Evolutionary conservation across 2,113 vertebrate genomes (phyloP), one percentile per base, ranked within the genome.

Genomic region (Caretta caretta): DNA sequence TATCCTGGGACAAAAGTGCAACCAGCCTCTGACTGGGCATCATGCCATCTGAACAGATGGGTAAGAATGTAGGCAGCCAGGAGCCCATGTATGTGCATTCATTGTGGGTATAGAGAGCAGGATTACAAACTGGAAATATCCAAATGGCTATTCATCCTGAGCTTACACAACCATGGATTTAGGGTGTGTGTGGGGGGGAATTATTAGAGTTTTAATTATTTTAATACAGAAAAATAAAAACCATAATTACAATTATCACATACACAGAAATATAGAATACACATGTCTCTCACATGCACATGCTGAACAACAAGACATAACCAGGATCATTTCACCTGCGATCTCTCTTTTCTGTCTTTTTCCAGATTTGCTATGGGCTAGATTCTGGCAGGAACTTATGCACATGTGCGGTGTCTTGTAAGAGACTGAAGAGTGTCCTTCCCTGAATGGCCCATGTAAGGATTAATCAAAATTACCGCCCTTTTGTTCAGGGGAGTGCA

Each of bases 21-120:
- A 91, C 80, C 22, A 54, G 20, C 11, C 35, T 19, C 62, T 19
- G 5, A 1, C 2, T 25, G 62, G 92, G 95, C 89, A 90, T 17
- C 6, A 31, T 94, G 96, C 93, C 96, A 92, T 38, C 8, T 9
- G 56, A 94, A 76, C 92, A 94, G 91, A 93, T 95, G 97, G 96
- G 8, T 29, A 53, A 0, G 1, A 88, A 16, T n/a, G 17, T 27
- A 59, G 89, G 93, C 90, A 94, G 82, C 6, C 91, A 84, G 69
- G 80, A 86, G 49, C 54, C 57, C 69, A 31, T 0, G 0, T 8
- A 1, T 1, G 0, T 25, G 46, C n/a, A 22, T 9, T n/a, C 87
- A 80, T 24, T 1, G 22, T 50, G 92, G 42, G 53, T 27, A 54
- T 42, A 31, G 88, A 78, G 75, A 92, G 82, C 54, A 72, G 24